phyloP scores from a whole-genome alignment of 2,797 vertebrate species.

The Pangasius sanitwongsei region DNA sequence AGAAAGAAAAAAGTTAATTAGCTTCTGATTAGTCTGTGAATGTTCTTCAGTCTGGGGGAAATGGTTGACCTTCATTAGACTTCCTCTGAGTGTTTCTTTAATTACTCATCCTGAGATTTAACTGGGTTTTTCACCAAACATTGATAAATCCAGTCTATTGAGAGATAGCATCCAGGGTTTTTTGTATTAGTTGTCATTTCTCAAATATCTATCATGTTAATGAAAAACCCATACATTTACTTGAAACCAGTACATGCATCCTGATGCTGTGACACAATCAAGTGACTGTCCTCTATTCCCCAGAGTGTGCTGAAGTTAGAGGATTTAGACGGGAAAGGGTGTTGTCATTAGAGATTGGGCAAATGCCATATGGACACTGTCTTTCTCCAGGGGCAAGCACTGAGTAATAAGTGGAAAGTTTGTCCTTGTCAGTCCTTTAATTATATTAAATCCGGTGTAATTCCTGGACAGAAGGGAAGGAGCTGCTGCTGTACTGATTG shows the following conservation, averaged over 20 bases:
- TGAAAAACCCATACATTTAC: constrained; percentile 1
- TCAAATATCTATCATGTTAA: neutral
- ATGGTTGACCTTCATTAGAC: constrained; percentile 27
- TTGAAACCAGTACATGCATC: neutral
- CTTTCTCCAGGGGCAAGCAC: constrained; percentile 63
- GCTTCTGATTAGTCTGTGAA: constrained; percentile 31
- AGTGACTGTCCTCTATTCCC: neutral
- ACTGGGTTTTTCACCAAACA: neutral
- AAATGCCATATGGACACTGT: constrained; percentile 66
- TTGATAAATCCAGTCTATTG: neutral
- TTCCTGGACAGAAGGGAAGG: constrained; percentile 64
- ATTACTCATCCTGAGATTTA: constrained; percentile 17
- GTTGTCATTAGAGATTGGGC: constrained; percentile 74
- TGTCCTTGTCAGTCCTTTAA: constrained; percentile 75
- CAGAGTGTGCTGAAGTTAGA: constrained; percentile 63
- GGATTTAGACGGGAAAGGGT: constrained; percentile 67
- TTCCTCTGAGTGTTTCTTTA: constrained; percentile 13
- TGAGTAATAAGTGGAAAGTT: constrained; percentile 70
- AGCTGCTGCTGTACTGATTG: constrained; percentile 49
- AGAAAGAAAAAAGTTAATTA: constrained; percentile 22
- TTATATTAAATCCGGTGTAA: constrained; percentile 74
- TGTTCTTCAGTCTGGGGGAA: neutral
- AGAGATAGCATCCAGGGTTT: neutral
- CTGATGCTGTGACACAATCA: constrained; percentile 17
- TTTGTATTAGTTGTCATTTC: neutral